Percentiles rank a stretch among this genome's conserved stretches.
Conservation (phyloP, 2,888 invertebrate genomes). For the Pristionchus exspectatus region DNA sequence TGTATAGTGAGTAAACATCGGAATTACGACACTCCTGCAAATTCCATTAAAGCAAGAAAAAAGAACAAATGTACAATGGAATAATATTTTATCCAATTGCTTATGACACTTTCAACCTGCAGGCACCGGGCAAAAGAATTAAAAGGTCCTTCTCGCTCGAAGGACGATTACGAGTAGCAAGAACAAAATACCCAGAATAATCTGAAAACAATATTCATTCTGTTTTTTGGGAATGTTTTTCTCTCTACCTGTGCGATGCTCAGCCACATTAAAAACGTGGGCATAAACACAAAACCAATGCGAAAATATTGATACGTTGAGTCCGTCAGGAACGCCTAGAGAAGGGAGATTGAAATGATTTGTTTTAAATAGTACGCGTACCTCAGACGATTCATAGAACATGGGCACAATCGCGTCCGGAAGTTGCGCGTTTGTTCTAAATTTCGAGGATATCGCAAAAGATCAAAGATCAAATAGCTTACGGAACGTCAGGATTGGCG, state of each 20-base stretch:
- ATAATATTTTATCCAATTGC: not conserved
- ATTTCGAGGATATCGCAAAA: constrained; percentile 23
- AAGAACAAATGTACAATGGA: too few species aligned
- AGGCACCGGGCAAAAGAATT: not conserved
- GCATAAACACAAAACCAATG: constrained; percentile 46
- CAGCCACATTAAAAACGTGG: constrained; percentile 7
- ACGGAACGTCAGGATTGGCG: constrained; percentile 62
- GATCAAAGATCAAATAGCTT: constrained; percentile 53
- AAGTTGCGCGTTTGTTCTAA: constrained; percentile 67
- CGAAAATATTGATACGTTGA: constrained; percentile 1
- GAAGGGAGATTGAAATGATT: not conserved
- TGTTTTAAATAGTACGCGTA: too few species aligned
- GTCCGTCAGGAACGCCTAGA: constrained; percentile 21
- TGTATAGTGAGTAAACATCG: too few species aligned
- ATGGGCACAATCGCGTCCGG: constrained; percentile 68
- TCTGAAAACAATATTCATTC: not conserved
- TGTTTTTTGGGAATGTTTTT: too few species aligned
- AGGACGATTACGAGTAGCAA: not conserved
- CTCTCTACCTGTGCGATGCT: constrained; percentile 20
- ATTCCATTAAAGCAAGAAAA: too few species aligned
- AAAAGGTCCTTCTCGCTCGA: not conserved
- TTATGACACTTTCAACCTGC: not conserved
- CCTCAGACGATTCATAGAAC: constrained; percentile 69
- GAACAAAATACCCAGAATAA: not conserved
- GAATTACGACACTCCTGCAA: too few species aligned